Conservation (phyloP, 2,113 vertebrate genomes). For the Zosterops lateralis region DNA sequence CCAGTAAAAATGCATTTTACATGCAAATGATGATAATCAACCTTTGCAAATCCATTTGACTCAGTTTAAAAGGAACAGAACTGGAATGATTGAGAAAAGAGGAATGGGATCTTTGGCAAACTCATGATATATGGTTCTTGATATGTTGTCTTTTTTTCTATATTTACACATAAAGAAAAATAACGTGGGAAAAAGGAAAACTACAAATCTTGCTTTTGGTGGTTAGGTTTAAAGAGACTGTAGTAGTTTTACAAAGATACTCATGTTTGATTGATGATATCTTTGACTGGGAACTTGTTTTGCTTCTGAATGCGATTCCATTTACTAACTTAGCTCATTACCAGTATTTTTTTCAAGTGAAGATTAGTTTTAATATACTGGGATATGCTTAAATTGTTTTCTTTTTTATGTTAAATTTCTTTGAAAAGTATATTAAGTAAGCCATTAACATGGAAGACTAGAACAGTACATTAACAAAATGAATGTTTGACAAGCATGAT, state of each 20-base stretch:
- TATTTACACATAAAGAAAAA: not conserved
- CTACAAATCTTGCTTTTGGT: not conserved
- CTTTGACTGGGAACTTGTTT: not conserved
- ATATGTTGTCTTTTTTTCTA: not conserved
- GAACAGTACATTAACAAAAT: constrained; percentile 2
- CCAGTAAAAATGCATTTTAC: constrained; percentile 42
- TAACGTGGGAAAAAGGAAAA: not conserved
- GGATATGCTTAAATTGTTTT: constrained; percentile 14
- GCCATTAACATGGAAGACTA: not conserved
- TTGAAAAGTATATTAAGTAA: not conserved
- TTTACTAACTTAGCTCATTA: not conserved
- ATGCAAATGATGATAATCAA: constrained; percentile 51
- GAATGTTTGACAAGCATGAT: constrained; percentile 13
- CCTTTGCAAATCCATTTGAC: constrained; percentile 68
- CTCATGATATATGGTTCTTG: not conserved
- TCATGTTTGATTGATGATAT: not conserved
- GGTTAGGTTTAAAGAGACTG: not conserved
- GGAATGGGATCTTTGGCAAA: constrained; percentile 15
- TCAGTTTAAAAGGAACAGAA: constrained; percentile 62
- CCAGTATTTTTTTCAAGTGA: not conserved
- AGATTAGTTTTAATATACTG: constrained; percentile 14
- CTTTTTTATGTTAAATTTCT: constrained; percentile 17
- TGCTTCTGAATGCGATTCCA: not conserved
- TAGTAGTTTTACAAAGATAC: not conserved
- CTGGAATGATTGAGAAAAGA: constrained; percentile 63